Evolutionary conservation across 2,113 vertebrate genomes (phyloP).

Genomic region (Apaloderma vittatum): DNA sequence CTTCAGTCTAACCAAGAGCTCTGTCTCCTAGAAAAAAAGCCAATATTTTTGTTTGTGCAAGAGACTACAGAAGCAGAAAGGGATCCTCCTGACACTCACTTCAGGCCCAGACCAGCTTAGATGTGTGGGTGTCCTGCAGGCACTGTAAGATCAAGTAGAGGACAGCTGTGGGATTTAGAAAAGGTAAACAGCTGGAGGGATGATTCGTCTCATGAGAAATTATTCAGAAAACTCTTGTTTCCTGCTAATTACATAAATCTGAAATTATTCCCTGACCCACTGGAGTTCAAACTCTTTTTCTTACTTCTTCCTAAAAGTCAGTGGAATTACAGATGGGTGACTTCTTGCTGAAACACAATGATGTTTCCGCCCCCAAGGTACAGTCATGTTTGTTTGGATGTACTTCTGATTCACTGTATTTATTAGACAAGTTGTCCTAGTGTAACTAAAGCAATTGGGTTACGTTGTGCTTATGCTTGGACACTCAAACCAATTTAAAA

Average conservation of each 20-base stretch:
- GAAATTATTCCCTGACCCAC: not conserved
- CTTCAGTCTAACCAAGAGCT: not conserved
- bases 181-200: not conserved
- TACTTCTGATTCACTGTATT: not conserved
- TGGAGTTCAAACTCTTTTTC: not conserved
- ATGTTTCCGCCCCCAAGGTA: not conserved
- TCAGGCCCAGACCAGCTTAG: not conserved
- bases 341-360: not conserved
- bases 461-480: not conserved
- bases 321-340: not conserved
- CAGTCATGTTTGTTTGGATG: not conserved
- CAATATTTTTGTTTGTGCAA: not conserved
- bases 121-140: not conserved
- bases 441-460: constrained; percentile 29
- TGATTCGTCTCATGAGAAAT: not conserved
- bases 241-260: not conserved
- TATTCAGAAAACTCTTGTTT: not conserved
- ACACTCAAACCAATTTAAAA: constrained; percentile 1
- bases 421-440: not conserved
- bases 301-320: not conserved
- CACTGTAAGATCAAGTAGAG: not conserved
- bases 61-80: not conserved
- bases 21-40: not conserved
- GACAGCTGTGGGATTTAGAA: not conserved
- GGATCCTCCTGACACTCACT: fast-evolving